Conservation (phyloP, 2,888 invertebrate species). For the Teleogryllus oceanicus region DNA sequence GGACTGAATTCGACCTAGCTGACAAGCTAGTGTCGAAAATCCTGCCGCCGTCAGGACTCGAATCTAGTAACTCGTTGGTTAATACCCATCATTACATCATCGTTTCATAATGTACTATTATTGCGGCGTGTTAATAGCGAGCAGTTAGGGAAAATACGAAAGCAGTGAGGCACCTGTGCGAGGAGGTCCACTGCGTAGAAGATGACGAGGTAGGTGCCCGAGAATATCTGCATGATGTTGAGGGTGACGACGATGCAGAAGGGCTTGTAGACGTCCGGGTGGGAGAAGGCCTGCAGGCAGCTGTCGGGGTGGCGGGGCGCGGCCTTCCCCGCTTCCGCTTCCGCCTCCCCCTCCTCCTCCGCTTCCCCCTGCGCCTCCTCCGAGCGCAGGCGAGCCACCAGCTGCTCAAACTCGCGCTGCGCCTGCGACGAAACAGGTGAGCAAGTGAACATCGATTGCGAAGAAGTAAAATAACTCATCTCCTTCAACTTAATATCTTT, state of each 20-base stretch:
- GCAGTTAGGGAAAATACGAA: no score
- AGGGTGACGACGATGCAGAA: conserved; percentile 69
- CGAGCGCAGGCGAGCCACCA: background rate
- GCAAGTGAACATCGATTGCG: no score
- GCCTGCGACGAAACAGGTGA: background rate
- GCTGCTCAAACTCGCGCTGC: background rate
- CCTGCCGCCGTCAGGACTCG: no score
- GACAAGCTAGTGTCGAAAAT: no score
- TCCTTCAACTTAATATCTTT: no score
- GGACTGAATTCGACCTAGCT: no score
- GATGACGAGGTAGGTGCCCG: conserved; percentile 73
- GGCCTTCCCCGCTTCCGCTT: background rate
- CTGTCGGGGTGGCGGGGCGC: background rate
- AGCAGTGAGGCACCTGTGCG: conserved; percentile 40
- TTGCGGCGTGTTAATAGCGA: no score
- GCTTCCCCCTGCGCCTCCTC: background rate
- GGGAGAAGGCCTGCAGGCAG: conserved; percentile 44
- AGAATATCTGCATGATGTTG: conserved; percentile 67
- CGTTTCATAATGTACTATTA: no score
- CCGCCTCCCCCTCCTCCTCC: background rate
- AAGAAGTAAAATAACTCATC: no score
- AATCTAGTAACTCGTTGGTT: no score
- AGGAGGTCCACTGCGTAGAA: conserved; percentile 76
- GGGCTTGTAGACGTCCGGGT: conserved; percentile 66
- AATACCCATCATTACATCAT: no score